phyloP scores from a whole-genome alignment of 30 jellyfish, hydroid and myxozoan species.

The Mastigias papua region DNA sequence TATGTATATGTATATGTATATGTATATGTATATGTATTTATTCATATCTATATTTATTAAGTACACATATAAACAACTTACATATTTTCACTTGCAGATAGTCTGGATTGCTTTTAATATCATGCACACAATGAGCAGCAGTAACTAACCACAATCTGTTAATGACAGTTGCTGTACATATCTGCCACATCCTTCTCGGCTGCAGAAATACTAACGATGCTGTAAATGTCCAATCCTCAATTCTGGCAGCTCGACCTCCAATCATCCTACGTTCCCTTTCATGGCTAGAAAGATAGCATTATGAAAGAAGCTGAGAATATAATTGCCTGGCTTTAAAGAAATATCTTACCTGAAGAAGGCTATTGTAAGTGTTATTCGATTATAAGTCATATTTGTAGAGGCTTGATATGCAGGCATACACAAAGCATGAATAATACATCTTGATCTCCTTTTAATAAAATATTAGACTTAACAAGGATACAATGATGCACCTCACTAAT shows the following conservation, averaged over 20 bases:
- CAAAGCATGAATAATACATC: too few relatives aligned
- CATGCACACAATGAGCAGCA: conserved; percentile 70
- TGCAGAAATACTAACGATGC: conserved; percentile 20
- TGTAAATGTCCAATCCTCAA: conserved; percentile 34
- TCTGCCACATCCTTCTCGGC: conserved; percentile 22
- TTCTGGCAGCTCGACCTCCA: conserved; percentile 38
- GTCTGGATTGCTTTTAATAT: neutral
- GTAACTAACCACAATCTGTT: conserved; percentile 22
- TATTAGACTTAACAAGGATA: too few relatives aligned
- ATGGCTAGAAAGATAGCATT: neutral
- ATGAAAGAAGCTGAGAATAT: too few relatives aligned
- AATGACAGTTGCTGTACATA: conserved; percentile 44
- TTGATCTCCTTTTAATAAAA: too few relatives aligned
- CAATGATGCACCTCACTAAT: too few relatives aligned
- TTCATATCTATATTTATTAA: neutral
- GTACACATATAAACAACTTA: neutral
- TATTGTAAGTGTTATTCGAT: too few relatives aligned
- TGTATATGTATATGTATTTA: too few relatives aligned
- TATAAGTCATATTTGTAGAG: too few relatives aligned
- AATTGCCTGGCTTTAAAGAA: too few relatives aligned
- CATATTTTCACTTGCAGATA: conserved; percentile 15
- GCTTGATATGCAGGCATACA: too few relatives aligned
- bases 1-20: too few relatives aligned
- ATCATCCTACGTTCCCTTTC: conserved; percentile 36
- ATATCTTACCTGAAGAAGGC: too few relatives aligned